Base-by-base conservation (phyloP, 2,797 vertebrate genomes). In the Monodelphis domestica region DNA sequence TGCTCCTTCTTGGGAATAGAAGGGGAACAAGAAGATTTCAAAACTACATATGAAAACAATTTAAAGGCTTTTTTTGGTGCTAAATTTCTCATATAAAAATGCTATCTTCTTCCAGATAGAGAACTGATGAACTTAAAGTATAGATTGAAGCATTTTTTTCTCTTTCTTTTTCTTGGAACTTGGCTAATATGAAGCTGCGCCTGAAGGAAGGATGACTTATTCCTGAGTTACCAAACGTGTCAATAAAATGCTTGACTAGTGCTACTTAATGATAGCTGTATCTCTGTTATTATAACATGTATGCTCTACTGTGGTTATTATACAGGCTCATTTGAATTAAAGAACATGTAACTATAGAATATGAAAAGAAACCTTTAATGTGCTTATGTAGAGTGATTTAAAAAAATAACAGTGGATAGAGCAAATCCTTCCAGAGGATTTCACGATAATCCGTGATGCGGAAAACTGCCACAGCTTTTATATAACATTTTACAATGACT, bases 391-490 rank as follows among this genome's bases (percentile, higher is more conserved):
- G 53, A 95, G 38, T 17, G 10, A 92, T 17, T 78, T 38, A 92
- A 90, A 95, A 63, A 92, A 94, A 92, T 14, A 17, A 50, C 84
- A 87, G 29, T 87, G 12, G 84, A 28, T 52, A 52, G 45, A 87
- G 24, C 7, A 88, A 88, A 88, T 88, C n/a, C 63, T 88, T 88
- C 54, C 21, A 89, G 54, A 95, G 24, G 88, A 93, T 87, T 93
- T 91, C n/a, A 50, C 30, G 56, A 53, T 91, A 89, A 55, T 91
- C 90, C 95, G 53, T 84, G 57, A 93, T 90, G 91, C 89, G 84
- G 90, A 93, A 95, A 91, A 91, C 93, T 55, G 57, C 53, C 94
- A 63, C 28, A 59, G 45, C 54, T 95, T 89, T 96, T 96, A 96
- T 11, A 29, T 94, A 97, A 96, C 55, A 87, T 30, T 53, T 54